Evolutionary conservation across 2,888 invertebrate genomes (phyloP), one percentile per base, ranked within the genome.

Genomic region (Dromius quadrimaculatus): DNA sequence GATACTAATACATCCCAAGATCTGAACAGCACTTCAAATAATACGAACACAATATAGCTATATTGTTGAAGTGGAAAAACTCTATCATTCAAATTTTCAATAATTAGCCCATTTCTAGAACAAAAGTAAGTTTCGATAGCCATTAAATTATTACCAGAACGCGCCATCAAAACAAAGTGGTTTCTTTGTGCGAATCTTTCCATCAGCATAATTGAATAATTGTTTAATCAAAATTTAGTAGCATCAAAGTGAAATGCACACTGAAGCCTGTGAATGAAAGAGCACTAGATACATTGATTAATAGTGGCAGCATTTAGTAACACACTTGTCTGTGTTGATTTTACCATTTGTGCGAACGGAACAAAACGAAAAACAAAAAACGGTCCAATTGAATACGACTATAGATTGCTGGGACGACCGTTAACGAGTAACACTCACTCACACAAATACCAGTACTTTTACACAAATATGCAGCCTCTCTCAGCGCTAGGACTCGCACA

Each of bases 341-440:
- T 65, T 65, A 54, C 65, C 65, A 50, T 65, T 65, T 65, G 65
- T 65, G 47, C 65, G 50, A 36, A 47, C 41, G 11, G 65, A 65
- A 50, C 36, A 54, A 65, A 54, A 54, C 50, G 38, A 23, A 65
- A 64, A 62, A 45, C 23, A 63, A 47, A 64, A 65, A 65, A 34
- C 38, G 54, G 65, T 65, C 65, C 50, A 65, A 65, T 65, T 65
- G 65, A 65, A 65, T 65, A 65, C 65, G 54, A 34, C 65, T 38
- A 65, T 65, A 54, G 65, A 65, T 65, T 65, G 54, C 54, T 54
- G 32, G 32, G 47, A 47, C 65, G 50, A 50, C 17, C 65, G 65
- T 54, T 65, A 65, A 65, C 65, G 47, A 47, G 65, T 23, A 38
- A 17, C 36, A 36, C 54, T 38, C 38, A 54, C 65, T 41, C 38